Evolutionary conservation across 2,797 vertebrate species (phyloP).

Genomic region (Brachyrhaphis roseni): DNA sequence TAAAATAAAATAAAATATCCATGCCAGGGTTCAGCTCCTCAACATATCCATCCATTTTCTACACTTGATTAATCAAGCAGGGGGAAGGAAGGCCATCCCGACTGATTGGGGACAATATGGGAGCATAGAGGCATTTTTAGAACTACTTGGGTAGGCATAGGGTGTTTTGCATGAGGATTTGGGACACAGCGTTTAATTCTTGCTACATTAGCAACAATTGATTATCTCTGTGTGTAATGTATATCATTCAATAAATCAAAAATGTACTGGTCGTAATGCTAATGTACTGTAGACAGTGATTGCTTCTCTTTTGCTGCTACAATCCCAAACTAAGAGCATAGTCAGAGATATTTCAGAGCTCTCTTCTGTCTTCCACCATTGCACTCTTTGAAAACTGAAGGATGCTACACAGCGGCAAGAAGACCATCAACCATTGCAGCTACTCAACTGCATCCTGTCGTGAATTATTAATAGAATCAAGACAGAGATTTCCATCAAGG

Average conservation of each 20-base stretch:
- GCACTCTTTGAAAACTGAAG: background rate
- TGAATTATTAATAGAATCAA: conserved; percentile 1
- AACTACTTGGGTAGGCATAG: background rate
- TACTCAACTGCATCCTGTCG: background rate
- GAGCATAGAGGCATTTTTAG: background rate
- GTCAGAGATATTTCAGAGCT: background rate
- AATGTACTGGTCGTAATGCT: background rate
- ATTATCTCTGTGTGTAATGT: background rate
- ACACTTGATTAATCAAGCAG: background rate
- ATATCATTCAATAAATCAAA: background rate
- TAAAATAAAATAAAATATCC: background rate
- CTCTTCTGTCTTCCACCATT: background rate
- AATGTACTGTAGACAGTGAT: background rate
- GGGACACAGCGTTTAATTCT: background rate
- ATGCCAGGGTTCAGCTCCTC: background rate
- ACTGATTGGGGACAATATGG: background rate
- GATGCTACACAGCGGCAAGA: background rate
- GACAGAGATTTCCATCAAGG: background rate
- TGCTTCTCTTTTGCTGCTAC: background rate
- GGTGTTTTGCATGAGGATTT: background rate
- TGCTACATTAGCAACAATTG: background rate
- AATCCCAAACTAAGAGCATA: background rate
- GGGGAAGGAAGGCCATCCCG: background rate
- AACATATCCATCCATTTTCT: background rate
- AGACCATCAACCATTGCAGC: background rate